phyloP scores from a whole-genome alignment of 1,140 invertebrate genomes.

The Orius insidiosus region DNA sequence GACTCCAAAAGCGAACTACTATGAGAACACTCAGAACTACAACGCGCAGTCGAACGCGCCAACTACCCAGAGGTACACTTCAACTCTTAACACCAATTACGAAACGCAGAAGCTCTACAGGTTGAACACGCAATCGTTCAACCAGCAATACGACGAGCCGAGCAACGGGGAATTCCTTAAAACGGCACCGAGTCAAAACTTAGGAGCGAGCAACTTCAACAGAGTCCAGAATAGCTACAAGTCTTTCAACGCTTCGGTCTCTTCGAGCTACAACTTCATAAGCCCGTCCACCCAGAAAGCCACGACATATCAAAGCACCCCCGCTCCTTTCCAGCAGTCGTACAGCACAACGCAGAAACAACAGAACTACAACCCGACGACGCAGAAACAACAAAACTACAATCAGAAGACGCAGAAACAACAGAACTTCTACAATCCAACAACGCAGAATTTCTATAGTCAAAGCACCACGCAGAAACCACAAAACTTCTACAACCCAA shows the following conservation, averaged over 20 bases:
- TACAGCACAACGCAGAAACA: background rate
- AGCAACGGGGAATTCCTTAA: conserved; percentile 20
- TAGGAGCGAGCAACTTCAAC: conserved; percentile 21
- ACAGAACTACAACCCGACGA: background rate
- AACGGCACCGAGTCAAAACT: conserved; percentile 21
- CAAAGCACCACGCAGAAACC: background rate
- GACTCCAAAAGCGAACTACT: conserved; percentile 13
- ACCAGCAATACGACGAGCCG: conserved; percentile 16
- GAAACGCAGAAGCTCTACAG: conserved; percentile 18
- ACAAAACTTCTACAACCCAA: background rate
- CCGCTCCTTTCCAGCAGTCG: background rate
- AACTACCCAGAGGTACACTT: background rate
- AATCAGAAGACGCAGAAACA: background rate
- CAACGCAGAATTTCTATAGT: background rate
- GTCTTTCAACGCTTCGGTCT: conserved; percentile 19
- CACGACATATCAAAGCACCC: background rate
- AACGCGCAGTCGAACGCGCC: conserved; percentile 2
- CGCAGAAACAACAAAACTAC: background rate
- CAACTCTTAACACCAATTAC: conserved; percentile 13
- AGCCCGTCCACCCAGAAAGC: conserved; percentile 4
- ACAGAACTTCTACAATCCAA: background rate
- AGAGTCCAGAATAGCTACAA: conserved; percentile 18
- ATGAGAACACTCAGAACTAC: conserved; percentile 10
- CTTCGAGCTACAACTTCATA: conserved; percentile 19
- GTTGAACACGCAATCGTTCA: conserved; percentile 8